phyloP scores from a whole-genome alignment of 35 echinoderm and acorn worm genomes.

The Hemicentrotus pulcherrimus region DNA sequence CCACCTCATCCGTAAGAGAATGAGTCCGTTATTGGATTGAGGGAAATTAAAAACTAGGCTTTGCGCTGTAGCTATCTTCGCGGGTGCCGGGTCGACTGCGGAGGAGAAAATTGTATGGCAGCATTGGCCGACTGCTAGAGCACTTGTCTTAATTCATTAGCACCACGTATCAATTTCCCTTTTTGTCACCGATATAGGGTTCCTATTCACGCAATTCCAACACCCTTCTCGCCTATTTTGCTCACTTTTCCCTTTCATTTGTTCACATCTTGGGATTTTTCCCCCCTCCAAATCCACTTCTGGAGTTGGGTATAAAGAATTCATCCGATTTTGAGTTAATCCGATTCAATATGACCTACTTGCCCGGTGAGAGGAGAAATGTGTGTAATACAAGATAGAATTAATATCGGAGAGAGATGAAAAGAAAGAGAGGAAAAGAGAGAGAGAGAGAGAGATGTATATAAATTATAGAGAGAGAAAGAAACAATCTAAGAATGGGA shows the following conservation, averaged over 20 bases:
- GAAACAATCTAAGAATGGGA: background rate
- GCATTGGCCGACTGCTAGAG: constrained; percentile 11
- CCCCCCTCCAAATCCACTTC: background rate
- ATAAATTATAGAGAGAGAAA: background rate
- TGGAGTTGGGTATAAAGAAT: background rate
- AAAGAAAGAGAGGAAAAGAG: background rate
- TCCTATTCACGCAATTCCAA: constrained; percentile 20
- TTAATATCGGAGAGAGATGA: background rate
- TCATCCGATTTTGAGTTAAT: constrained; percentile 50
- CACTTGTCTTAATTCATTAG: constrained; percentile 42
- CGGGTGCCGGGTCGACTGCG: background rate
- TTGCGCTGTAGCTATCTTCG: background rate
- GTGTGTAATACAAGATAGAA: background rate
- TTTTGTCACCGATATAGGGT: constrained; percentile 31
- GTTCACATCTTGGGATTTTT: background rate
- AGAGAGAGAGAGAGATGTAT: background rate
- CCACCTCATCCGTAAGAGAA: background rate
- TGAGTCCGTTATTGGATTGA: background rate
- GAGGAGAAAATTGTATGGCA: background rate
- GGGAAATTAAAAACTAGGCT: background rate
- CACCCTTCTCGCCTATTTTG: constrained; percentile 28
- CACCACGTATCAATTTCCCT: constrained; percentile 4
- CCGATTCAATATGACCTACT: constrained; percentile 53
- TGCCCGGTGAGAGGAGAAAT: background rate
- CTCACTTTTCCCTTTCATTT: background rate